phyloP scores from a whole-genome alignment of 2,888 invertebrate genomes.

The Plebejus melissa region DNA sequence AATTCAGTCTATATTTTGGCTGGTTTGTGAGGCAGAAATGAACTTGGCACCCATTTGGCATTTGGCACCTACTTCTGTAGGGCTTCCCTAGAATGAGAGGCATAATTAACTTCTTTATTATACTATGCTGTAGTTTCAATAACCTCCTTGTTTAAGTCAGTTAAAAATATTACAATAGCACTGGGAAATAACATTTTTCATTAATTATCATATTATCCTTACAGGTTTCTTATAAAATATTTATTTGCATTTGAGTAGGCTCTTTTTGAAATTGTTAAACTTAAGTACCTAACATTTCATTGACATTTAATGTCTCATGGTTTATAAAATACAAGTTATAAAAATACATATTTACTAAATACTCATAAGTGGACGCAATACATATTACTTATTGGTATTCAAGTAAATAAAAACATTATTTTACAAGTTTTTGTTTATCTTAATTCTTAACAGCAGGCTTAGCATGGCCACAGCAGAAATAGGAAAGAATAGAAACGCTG shows the following conservation, averaged over 20 bases:
- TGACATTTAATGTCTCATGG: neutral
- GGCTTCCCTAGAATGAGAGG: neutral
- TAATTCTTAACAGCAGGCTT: neutral
- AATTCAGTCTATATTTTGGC: slow-evolving; percentile 3
- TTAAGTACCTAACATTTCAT: neutral
- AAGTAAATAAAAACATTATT: neutral
- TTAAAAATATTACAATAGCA: too few species aligned
- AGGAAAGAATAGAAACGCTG: too few species aligned
- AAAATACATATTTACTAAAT: neutral
- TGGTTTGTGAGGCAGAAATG: neutral
- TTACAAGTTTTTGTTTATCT: neutral
- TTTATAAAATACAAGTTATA: neutral
- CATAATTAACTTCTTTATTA: neutral
- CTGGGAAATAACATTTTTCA: too few species aligned
- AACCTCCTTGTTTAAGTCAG: too few species aligned
- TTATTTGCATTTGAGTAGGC: neutral
- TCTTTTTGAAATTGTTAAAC: neutral
- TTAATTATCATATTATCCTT: neutral
- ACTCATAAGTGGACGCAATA: neutral
- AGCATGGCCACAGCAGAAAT: too few species aligned
- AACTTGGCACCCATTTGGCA: neutral
- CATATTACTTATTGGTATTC: neutral
- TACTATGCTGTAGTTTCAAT: neutral
- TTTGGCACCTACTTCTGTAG: neutral
- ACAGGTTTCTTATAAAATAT: neutral